Percentiles rank a stretch among this genome's conserved stretches.
Conservation (phyloP, 1,140 invertebrate species). For the Laodelphax striatellus region DNA sequence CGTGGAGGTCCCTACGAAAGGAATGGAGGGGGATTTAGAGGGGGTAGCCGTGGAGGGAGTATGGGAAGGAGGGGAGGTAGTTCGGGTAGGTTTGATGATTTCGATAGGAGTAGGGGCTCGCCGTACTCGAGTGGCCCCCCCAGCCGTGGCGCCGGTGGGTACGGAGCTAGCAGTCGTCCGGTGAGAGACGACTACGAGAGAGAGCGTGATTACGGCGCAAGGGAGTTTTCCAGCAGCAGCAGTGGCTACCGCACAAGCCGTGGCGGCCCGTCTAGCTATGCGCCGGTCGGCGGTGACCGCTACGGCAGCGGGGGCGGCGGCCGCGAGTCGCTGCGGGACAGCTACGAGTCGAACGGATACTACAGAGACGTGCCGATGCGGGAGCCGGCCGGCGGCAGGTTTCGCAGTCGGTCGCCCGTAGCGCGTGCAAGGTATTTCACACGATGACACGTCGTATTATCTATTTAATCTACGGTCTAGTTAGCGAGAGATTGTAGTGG, state of each 20-base stretch:
- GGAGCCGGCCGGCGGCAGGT: not conserved
- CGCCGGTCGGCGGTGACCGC: not conserved
- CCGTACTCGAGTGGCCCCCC: not conserved
- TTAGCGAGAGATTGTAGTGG: too few species aligned
- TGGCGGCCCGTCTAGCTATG: not conserved
- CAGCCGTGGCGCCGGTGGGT: not conserved
- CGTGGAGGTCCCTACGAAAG: constrained; percentile 20
- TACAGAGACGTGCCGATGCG: not conserved
- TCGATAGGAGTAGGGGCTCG: not conserved
- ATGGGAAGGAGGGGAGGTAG: constrained; percentile 22
- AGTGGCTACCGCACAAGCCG: not conserved
- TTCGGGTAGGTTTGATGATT: constrained; percentile 26
- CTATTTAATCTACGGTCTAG: too few species aligned
- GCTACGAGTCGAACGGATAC: not conserved
- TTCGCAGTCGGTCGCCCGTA: constrained; percentile 18
- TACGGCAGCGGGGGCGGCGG: constrained; percentile 11
- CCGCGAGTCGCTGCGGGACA: not conserved
- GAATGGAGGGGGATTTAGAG: constrained; percentile 1
- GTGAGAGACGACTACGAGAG: constrained; percentile 11
- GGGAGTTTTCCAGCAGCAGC: not conserved
- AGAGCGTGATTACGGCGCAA: constrained; percentile 20
- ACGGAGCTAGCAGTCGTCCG: constrained; percentile 18
- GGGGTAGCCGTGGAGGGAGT: not conserved
- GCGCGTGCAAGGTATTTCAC: constrained; percentile 1
- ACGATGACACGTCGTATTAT: too few species aligned